These are phyloP conservation scores for Nephrotoma guestfalica DNA, from an alignment of 2,888 invertebrate species.

Conservation along the genomic window DNA sequence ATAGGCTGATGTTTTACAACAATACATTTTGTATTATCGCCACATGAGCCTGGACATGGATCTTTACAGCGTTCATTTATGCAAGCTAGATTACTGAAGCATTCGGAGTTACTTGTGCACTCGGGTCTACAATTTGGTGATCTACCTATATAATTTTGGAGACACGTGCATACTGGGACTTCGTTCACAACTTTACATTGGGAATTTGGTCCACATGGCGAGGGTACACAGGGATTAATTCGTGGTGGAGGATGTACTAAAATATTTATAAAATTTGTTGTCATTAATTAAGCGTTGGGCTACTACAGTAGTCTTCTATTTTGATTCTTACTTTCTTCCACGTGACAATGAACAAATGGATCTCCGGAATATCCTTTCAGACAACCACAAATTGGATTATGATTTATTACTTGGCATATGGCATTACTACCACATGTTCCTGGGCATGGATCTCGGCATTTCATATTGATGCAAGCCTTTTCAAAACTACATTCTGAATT, in stretches of 20 bases:
- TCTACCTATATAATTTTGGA: slow-evolving; percentile 62
- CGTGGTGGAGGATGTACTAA: neutral
- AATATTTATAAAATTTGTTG: neutral
- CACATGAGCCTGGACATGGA: slow-evolving; percentile 77
- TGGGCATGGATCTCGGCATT: slow-evolving; percentile 67
- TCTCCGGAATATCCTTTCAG: slow-evolving; percentile 60
- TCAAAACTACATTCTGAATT: slow-evolving; percentile 71
- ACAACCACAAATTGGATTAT: slow-evolving; percentile 76
- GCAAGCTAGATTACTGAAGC: slow-evolving; percentile 70
- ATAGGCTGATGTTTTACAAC: slow-evolving; percentile 73
- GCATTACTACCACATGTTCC: slow-evolving; percentile 74
- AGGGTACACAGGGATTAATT: slow-evolving; percentile 60
- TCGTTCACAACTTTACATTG: slow-evolving; percentile 59
- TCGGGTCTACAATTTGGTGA: slow-evolving; percentile 77
- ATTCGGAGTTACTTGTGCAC: slow-evolving; percentile 73
- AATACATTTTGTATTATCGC: slow-evolving; percentile 58
- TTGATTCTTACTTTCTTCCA: slow-evolving; percentile 47
- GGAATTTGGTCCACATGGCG: slow-evolving; percentile 74
- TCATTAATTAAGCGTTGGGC: neutral
- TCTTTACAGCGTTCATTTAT: slow-evolving; percentile 65
- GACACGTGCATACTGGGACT: slow-evolving; percentile 66
- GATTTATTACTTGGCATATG: slow-evolving; percentile 68
- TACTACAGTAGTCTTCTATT: neutral
- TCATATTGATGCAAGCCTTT: slow-evolving; percentile 63
- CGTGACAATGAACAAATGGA: slow-evolving; percentile 60